phyloP scores from a whole-genome alignment of 2,888 invertebrate species.

The Drosophila koepferae region DNA sequence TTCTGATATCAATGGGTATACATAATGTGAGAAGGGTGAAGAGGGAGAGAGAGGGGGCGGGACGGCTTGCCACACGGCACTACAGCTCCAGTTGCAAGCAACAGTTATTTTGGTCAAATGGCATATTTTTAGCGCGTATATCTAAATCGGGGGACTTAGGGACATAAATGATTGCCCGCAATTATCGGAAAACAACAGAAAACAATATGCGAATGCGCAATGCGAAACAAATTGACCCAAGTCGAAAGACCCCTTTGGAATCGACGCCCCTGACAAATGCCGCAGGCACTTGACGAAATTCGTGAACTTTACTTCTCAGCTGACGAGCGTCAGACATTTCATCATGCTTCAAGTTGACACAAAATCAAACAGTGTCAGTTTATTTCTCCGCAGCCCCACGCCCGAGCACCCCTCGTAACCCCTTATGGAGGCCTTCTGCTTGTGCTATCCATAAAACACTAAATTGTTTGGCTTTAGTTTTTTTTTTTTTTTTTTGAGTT shows the following conservation, averaged over 20 bases:
- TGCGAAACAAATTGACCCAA: conserved; percentile 41
- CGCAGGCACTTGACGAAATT: conserved; percentile 40
- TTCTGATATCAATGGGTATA: conserved; percentile 19
- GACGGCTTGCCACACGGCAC: conserved; percentile 63
- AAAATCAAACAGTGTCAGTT: conserved; percentile 66
- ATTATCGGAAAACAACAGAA: background rate
- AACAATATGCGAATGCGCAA: conserved; percentile 27
- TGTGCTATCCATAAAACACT: conserved; percentile 53
- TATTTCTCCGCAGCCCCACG: conserved; percentile 19
- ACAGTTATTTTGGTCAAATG: conserved; percentile 31
- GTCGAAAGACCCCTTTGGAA: background rate
- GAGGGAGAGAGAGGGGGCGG: background rate
- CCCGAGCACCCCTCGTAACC: background rate
- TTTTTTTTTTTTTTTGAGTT: conserved; percentile 37
- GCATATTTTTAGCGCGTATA: conserved; percentile 18
- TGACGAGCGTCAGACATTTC: conserved; percentile 54
- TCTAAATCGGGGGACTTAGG: conserved; percentile 4
- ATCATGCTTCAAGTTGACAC: conserved; percentile 67
- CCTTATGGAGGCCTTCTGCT: conserved; percentile 52
- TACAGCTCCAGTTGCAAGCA: conserved; percentile 26
- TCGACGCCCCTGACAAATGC: background rate
- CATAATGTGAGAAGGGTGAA: too few species aligned
- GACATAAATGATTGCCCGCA: conserved; percentile 19
- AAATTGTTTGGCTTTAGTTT: conserved; percentile 26
- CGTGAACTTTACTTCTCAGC: conserved; percentile 35